Conservation (phyloP, 2,888 invertebrate species). For the Cryptops parisi region DNA sequence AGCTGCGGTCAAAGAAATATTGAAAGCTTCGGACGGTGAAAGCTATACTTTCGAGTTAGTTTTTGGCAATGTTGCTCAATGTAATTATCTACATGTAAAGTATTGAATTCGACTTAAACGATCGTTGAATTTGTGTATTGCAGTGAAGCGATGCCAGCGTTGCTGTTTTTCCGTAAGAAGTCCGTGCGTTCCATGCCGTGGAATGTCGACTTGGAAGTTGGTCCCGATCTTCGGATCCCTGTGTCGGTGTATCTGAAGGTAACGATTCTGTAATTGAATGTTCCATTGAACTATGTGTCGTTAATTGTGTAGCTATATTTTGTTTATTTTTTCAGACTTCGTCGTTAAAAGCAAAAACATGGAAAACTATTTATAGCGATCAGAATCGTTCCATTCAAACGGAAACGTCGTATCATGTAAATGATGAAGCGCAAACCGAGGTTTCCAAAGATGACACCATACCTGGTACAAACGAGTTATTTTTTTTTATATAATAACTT, state of each 20-base stretch:
- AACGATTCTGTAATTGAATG: neutral
- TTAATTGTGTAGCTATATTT: neutral
- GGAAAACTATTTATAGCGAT: constrained; percentile 34
- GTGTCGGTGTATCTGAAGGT: constrained; percentile 43
- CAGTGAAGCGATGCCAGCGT: constrained; percentile 42
- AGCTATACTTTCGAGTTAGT: constrained; percentile 31
- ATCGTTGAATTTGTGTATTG: neutral
- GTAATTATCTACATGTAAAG: too few species aligned
- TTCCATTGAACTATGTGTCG: neutral
- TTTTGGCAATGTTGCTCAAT: too few species aligned
- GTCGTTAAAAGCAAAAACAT: constrained; percentile 29
- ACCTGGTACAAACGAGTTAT: constrained; percentile 35
- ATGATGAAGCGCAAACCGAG: constrained; percentile 37
- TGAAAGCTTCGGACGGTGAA: constrained; percentile 29
- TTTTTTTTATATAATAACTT: too few species aligned
- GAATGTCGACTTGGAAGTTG: constrained; percentile 46
- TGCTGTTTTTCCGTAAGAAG: constrained; percentile 42
- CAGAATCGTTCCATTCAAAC: constrained; percentile 26
- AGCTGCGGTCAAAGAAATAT: constrained; percentile 26
- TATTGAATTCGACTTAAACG: too few species aligned
- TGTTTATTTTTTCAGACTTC: constrained; percentile 25
- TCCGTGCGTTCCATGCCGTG: constrained; percentile 41
- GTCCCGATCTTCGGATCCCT: constrained; percentile 42
- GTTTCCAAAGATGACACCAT: constrained; percentile 39
- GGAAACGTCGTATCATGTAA: constrained; percentile 25